These are phyloP conservation scores for Buathra laborator DNA, from an alignment of 2,888 invertebrate genomes.

Conservation along the genomic window DNA sequence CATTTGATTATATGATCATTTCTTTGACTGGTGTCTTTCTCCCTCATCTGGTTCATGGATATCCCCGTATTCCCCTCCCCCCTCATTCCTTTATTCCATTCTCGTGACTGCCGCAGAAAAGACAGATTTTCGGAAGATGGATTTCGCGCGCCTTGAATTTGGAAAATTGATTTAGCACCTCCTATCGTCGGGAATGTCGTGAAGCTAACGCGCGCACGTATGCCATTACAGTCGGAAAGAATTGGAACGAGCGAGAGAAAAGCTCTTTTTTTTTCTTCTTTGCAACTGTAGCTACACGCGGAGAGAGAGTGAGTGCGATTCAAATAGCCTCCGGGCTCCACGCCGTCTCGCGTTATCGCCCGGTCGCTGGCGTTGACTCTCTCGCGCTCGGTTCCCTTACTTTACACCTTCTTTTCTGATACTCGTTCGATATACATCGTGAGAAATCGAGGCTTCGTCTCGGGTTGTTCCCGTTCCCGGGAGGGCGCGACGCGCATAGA, in stretches of 20 bases:
- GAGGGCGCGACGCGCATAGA: conserved; percentile 51
- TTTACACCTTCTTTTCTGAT: conserved; percentile 25
- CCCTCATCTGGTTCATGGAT: not conserved
- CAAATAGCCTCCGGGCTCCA: conserved; percentile 47
- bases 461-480: conserved; percentile 47
- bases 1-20: not conserved
- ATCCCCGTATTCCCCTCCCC: too few species aligned
- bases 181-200: conserved; percentile 15
- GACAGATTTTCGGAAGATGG: conserved; percentile 22
- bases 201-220: conserved; percentile 10
- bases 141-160: conserved; percentile 10
- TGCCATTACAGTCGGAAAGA: conserved; percentile 20
- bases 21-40: not conserved
- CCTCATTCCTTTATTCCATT: not conserved
- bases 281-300: conserved; percentile 5
- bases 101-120: conserved; percentile 3
- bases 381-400: conserved; percentile 12
- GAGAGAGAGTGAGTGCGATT: conserved; percentile 45
- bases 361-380: conserved; percentile 16
- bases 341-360: conserved; percentile 59
- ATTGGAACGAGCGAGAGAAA: not conserved
- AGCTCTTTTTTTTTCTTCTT: conserved; percentile 37
- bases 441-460: conserved; percentile 65
- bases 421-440: conserved; percentile 60
- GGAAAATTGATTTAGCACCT: conserved; percentile 47